Evolutionary conservation across 2,888 invertebrate species (phyloP).

Genomic region (Dasysyrphus tricinctus): DNA sequence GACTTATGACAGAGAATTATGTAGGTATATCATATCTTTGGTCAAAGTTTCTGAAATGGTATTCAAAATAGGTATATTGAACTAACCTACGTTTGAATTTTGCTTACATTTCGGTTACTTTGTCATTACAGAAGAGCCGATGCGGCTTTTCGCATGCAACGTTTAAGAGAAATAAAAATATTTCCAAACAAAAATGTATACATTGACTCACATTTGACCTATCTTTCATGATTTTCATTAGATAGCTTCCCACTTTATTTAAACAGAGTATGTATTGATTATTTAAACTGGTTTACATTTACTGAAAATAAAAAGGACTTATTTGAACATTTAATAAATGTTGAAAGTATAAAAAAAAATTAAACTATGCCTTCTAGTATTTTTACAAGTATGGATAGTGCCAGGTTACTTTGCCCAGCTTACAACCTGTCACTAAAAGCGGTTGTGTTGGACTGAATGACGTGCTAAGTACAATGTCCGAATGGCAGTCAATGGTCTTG

Average conservation of each 20-base stretch:
- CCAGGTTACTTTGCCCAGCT: constrained; percentile 94
- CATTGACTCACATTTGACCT: background rate
- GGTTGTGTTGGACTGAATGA: constrained; percentile 95
- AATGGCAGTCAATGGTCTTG: constrained; percentile 88
- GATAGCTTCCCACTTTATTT: background rate
- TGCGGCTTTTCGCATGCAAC: too few relatives aligned
- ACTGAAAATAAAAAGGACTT: background rate
- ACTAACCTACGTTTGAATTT: too few relatives aligned
- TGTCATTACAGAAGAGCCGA: too few relatives aligned
- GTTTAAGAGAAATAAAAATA: background rate
- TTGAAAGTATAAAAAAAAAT: constrained; percentile 10
- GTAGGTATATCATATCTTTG: too few relatives aligned
- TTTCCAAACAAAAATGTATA: background rate
- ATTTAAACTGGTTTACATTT: constrained; percentile 11
- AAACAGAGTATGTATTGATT: background rate
- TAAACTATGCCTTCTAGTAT: background rate
- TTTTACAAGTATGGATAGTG: constrained; percentile 88
- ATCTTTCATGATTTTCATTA: background rate
- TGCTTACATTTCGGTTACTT: too few relatives aligned
- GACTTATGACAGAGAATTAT: too few relatives aligned
- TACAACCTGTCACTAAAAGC: constrained; percentile 94
- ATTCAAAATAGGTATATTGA: too few relatives aligned
- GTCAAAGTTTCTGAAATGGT: too few relatives aligned
- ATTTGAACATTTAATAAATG: background rate
- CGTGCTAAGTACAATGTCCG: constrained; percentile 93